Conservation (phyloP, 2,888 invertebrate genomes). For the Epistrophella euchroma region DNA sequence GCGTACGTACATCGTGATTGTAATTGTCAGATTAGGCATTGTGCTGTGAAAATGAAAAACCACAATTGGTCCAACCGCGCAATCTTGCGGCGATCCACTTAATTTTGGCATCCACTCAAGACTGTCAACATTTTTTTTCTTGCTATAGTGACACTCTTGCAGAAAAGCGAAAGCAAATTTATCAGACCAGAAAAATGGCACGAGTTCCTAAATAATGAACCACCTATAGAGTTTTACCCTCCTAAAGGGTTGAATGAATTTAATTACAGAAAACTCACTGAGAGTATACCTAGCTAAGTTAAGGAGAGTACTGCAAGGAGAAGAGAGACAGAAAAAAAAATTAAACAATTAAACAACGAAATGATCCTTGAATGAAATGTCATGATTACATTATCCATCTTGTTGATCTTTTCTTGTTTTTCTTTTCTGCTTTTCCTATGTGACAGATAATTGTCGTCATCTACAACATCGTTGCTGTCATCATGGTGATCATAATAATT, state of each 20-base stretch:
- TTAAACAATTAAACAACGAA: slow-evolving; percentile 61
- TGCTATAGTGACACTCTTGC: slow-evolving; percentile 32
- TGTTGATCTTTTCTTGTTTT: slow-evolving; percentile 7
- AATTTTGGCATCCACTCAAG: slow-evolving; percentile 65
- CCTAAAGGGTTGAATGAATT: slow-evolving; percentile 63
- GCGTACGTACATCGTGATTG: neutral
- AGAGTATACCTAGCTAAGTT: neutral
- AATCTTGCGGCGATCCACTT: slow-evolving; percentile 47
- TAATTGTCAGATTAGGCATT: slow-evolving; percentile 32
- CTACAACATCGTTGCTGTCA: slow-evolving; percentile 72
- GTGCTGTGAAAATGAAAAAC: slow-evolving; percentile 57
- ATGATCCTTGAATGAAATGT: slow-evolving; percentile 74
- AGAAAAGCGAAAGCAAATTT: slow-evolving; percentile 34
- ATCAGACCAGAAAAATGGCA: slow-evolving; percentile 54
- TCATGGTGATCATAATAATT: slow-evolving; percentile 60
- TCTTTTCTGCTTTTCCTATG: neutral
- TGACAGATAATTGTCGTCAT: slow-evolving; percentile 61
- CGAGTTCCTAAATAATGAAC: slow-evolving; percentile 30
- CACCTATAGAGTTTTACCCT: neutral
- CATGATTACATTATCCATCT: slow-evolving; percentile 62
- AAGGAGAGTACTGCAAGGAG: neutral
- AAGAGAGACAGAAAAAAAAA: neutral
- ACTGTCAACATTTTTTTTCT: slow-evolving; percentile 17
- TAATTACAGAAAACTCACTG: slow-evolving; percentile 63
- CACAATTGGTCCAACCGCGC: slow-evolving; percentile 53